Conservation (phyloP, 2,888 invertebrate genomes). For the Sarcophaga variegata region DNA sequence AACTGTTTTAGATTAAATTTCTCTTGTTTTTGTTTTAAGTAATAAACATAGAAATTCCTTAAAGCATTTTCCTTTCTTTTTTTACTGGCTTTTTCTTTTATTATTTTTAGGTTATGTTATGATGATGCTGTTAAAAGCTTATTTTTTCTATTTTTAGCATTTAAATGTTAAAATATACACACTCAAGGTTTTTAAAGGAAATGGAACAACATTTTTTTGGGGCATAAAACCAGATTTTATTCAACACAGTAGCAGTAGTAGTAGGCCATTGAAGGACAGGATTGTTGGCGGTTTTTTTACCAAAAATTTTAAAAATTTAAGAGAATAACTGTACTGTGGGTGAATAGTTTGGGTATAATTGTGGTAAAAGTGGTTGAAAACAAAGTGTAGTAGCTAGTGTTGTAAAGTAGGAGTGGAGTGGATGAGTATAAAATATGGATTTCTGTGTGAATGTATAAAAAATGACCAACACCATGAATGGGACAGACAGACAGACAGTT, state of each 20-base stretch:
- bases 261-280: too few species aligned
- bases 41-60: background rate
- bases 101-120: too few species aligned
- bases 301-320: too few species aligned
- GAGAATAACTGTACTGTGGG: too few species aligned
- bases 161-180: constrained; percentile 22
- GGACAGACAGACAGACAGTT: background rate
- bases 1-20: too few species aligned
- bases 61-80: background rate
- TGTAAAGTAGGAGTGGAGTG: background rate
- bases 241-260: too few species aligned
- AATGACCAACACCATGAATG: constrained; percentile 37
- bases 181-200: constrained; percentile 34
- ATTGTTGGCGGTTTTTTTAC: too few species aligned
- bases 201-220: too few species aligned
- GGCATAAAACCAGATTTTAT: too few species aligned
- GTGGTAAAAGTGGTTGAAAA: background rate
- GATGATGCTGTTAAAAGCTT: constrained; percentile 31
- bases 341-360: background rate
- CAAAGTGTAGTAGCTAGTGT: background rate
- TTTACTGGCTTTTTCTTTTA: background rate
- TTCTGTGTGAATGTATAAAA: constrained; percentile 1
- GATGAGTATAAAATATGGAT: too few species aligned
- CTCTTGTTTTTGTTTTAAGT: too few species aligned
- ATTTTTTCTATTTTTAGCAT: background rate